Conservation (phyloP, 2,797 vertebrate genomes). For the Notolabrus celidotus region DNA sequence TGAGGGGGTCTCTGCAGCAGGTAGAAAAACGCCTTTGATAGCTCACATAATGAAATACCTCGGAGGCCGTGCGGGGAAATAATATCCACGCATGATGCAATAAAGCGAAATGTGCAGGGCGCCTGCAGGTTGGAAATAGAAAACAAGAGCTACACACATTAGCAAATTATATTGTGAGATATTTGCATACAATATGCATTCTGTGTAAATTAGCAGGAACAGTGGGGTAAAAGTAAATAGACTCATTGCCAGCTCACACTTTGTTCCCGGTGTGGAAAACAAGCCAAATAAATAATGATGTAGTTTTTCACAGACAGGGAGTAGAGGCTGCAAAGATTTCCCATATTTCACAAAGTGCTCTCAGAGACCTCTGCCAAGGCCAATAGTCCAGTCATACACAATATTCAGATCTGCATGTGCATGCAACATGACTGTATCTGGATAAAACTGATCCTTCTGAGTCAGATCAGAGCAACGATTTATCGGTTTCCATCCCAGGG, state of each 20-base stretch:
- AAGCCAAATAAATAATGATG: not conserved
- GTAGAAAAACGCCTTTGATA: constrained; percentile 43
- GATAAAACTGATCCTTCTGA: not conserved
- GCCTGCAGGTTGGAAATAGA: constrained; percentile 30
- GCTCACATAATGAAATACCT: constrained; percentile 55
- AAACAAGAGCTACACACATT: constrained; percentile 21
- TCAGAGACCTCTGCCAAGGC: not conserved
- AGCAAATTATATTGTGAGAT: constrained; percentile 11
- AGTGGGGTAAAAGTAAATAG: not conserved
- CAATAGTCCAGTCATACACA: not conserved
- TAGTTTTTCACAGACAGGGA: not conserved
- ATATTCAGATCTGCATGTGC: not conserved
- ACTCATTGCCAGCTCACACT: not conserved
- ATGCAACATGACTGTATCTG: no score
- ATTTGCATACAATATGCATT: constrained; percentile 45
- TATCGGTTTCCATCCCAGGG: not conserved
- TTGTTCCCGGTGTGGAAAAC: constrained; percentile 1
- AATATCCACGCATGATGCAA: constrained; percentile 41
- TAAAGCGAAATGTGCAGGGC: constrained; percentile 22
- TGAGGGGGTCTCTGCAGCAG: constrained; percentile 40
- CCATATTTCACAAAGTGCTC: no score
- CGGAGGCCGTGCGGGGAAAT: constrained; percentile 19
- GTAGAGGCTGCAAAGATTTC: not conserved
- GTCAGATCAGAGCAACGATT: not conserved
- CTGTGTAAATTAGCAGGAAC: constrained; percentile 10